phyloP scores from a whole-genome alignment of 2,888 invertebrate genomes.

The Drosophila stalkeri region DNA sequence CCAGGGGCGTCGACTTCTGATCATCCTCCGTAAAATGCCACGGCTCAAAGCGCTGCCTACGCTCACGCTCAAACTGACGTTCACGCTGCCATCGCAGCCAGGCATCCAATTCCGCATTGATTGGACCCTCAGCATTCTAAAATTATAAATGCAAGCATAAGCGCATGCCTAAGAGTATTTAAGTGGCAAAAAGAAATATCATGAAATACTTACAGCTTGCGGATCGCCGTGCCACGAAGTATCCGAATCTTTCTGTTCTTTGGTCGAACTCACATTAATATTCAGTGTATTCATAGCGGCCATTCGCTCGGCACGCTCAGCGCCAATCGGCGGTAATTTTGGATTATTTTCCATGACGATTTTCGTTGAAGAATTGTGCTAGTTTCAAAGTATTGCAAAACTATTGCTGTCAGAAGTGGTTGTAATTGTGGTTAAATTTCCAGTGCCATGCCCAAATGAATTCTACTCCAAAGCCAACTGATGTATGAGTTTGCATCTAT shows the following conservation, averaged over 20 bases:
- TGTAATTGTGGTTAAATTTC: slow-evolving; percentile 1
- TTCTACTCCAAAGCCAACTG: slow-evolving; percentile 2
- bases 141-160: not conserved
- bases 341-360: slow-evolving; percentile 6
- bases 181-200: not conserved
- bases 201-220: slow-evolving; percentile 14
- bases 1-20: not conserved
- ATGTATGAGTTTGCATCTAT: not conserved
- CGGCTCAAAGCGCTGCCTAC: slow-evolving; percentile 8
- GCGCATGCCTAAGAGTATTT: not conserved
- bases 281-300: slow-evolving; percentile 25
- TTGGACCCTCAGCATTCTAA: not conserved
- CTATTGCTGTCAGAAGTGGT: not conserved
- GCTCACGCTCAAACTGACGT: slow-evolving; percentile 40
- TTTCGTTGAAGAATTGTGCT: not conserved
- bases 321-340: slow-evolving; percentile 31
- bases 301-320: slow-evolving; percentile 34
- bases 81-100: slow-evolving; percentile 39
- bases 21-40: slow-evolving; percentile 36
- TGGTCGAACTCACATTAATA: slow-evolving; percentile 6
- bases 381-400: not conserved
- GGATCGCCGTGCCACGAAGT: not conserved
- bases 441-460: slow-evolving; percentile 10
- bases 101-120: slow-evolving; percentile 9
- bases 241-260: not conserved